phyloP scores from a whole-genome alignment of 2,113 vertebrate species.

The Dicerorhinus sumatrensis region DNA sequence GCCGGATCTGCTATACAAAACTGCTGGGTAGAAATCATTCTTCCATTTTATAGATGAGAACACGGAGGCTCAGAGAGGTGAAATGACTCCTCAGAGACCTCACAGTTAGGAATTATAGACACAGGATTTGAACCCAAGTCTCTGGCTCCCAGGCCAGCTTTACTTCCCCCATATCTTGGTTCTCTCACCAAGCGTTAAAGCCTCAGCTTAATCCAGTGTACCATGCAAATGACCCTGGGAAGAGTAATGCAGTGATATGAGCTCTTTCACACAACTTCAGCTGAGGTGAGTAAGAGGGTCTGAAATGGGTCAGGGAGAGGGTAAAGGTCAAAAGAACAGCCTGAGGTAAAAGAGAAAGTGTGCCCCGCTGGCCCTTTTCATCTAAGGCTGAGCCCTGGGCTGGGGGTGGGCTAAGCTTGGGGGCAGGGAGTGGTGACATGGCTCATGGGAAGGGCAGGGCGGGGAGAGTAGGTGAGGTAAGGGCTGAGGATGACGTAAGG shows the following conservation, averaged over 20 bases:
- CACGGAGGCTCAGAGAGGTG: not conserved
- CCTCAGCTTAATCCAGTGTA: not conserved
- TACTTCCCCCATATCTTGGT: not conserved
- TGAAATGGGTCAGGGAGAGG: not conserved
- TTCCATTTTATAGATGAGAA: not conserved
- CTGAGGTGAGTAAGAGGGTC: not conserved
- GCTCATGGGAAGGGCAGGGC: not conserved
- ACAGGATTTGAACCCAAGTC: not conserved
- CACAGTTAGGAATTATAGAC: no score
- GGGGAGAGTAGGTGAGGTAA: slow-evolving; percentile 20
- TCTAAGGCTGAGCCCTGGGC: not conserved
- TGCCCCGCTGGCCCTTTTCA: not conserved
- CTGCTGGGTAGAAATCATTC: not conserved
- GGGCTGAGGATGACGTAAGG: slow-evolving; percentile 24
- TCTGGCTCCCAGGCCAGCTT: not conserved
- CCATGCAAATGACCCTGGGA: not conserved
- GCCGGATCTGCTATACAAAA: not conserved
- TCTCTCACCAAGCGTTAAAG: not conserved
- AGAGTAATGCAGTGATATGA: not conserved
- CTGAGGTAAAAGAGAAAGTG: slow-evolving; percentile 54
- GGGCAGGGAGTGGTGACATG: not conserved
- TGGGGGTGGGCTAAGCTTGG: not conserved
- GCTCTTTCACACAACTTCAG: not conserved
- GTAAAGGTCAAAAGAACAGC: not conserved
- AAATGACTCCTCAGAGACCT: not conserved